Evolutionary conservation across 2,797 vertebrate species (phyloP), one percentile per base, ranked within the genome.

Genomic region (Phoebastria nigripes): DNA sequence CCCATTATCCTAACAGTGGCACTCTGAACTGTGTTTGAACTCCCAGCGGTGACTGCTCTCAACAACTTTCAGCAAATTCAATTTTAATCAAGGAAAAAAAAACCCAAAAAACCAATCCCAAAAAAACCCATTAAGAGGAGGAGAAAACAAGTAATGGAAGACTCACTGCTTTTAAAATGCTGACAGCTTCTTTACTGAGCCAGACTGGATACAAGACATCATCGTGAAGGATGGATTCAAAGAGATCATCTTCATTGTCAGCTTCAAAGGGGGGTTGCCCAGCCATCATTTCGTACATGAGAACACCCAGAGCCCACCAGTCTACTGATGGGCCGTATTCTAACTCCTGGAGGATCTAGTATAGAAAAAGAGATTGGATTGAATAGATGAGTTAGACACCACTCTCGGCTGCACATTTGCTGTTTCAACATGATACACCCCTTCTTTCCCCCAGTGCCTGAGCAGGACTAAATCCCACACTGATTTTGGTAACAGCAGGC

Each of bases 281-380:
- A 2, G 99, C 99, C 99, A 99, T 99, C 99, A 99, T 99, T 98
- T 99, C 99, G 0, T 99, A 99, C 99, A 99, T 99, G 81, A 99
- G 98, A 86, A 99, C 99, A 24, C 99, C 99, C 65, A 99, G 97
- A 49, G 99, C 99, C 99, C 99, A 99, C 99, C 99, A 99, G 97
- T 99, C 99, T 97, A 99, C 99, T 0, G 99, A 99, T 0, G 99
- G 99, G 63, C 99, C 99, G 0, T 99, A 99, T 90, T 99, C 99
- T 97, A 99, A 97, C 97, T 99, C 99, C 91, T 99, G 99, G 20
- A 99, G 98, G 94, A 99, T 99, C 99, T 99, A 93, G 92, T 80
- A 33, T 1, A 88, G 49, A 95, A 72, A 90, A 69, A 87, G 65
- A 92, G 33, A 88, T 72, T 9, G 46, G n/a, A 58, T 52, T 74